Evolutionary conservation across 1,140 invertebrate genomes (phyloP).

Genomic region (Colletes latitarsis): DNA sequence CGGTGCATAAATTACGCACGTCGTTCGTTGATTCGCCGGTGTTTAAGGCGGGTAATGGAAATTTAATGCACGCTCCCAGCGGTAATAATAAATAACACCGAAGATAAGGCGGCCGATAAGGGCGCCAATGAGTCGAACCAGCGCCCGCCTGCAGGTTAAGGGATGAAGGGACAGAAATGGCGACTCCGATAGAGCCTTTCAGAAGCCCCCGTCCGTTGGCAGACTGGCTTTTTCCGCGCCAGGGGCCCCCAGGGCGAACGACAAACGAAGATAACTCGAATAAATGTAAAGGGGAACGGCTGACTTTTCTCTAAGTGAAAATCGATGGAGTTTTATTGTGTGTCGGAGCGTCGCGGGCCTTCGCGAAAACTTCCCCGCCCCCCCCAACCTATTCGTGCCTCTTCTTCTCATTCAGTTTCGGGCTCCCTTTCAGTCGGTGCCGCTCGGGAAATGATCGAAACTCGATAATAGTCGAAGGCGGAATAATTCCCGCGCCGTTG

Average conservation of each 20-base stretch:
- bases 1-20: conserved; percentile 54
- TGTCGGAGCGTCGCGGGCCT: conserved; percentile 29
- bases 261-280: conserved; percentile 71
- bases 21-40: conserved; percentile 33
- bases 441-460: conserved; percentile 17
- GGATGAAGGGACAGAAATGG: conserved; percentile 47
- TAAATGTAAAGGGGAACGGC: conserved; percentile 66
- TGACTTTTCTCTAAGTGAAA: conserved; percentile 71
- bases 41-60: conserved; percentile 58
- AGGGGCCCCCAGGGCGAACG: conserved; percentile 21
- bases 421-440: not conserved
- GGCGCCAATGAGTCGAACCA: conserved; percentile 42
- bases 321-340: conserved; percentile 71
- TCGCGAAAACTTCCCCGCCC: conserved; percentile 11
- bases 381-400: not conserved
- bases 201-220: conserved; percentile 20
- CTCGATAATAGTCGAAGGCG: conserved; percentile 25
- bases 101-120: conserved; percentile 52
- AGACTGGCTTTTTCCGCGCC: not conserved
- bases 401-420: not conserved
- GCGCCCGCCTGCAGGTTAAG: conserved; percentile 35
- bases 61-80: conserved; percentile 54
- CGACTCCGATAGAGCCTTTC: not conserved
- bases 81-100: conserved; percentile 62
- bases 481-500: conserved; percentile 22